Evolutionary conservation across 2,888 invertebrate genomes (phyloP).

Genomic region (Drosophila mayaguana): DNA sequence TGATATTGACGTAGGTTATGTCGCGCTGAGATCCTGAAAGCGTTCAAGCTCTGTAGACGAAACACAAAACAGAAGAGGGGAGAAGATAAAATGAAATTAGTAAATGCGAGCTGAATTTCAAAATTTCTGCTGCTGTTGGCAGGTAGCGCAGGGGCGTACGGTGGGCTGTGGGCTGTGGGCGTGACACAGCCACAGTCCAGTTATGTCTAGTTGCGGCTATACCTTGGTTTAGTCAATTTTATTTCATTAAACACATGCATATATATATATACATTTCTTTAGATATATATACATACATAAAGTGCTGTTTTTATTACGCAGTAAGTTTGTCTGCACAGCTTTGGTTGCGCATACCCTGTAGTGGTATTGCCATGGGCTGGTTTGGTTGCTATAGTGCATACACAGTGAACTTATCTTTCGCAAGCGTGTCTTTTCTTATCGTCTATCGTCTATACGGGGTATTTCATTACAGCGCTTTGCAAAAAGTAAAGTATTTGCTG

Average conservation of each 20-base stretch:
- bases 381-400: not conserved
- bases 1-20: slow-evolving; percentile 46
- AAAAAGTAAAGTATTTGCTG: slow-evolving; percentile 1
- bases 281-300: not conserved
- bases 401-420: not conserved
- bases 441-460: not conserved
- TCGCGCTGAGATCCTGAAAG: slow-evolving; percentile 55
- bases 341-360: slow-evolving; percentile 35
- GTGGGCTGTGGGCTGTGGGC: not conserved
- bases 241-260: slow-evolving; percentile 8
- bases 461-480: not conserved
- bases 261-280: slow-evolving; percentile 14
- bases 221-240: slow-evolving; percentile 52
- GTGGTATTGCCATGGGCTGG: not conserved
- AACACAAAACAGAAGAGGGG: not conserved
- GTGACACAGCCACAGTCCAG: slow-evolving; percentile 42
- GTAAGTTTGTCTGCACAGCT: slow-evolving; percentile 48
- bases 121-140: slow-evolving; percentile 26
- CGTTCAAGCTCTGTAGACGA: slow-evolving; percentile 27
- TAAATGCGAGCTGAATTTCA: slow-evolving; percentile 36
- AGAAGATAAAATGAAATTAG: slow-evolving; percentile 21
- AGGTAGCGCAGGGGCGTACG: not conserved
- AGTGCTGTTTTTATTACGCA: slow-evolving; percentile 41
- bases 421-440: no score
- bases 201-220: slow-evolving; percentile 40